Evolutionary conservation across 2,888 invertebrate genomes (phyloP).

Genomic region (Geophilus truncorum): DNA sequence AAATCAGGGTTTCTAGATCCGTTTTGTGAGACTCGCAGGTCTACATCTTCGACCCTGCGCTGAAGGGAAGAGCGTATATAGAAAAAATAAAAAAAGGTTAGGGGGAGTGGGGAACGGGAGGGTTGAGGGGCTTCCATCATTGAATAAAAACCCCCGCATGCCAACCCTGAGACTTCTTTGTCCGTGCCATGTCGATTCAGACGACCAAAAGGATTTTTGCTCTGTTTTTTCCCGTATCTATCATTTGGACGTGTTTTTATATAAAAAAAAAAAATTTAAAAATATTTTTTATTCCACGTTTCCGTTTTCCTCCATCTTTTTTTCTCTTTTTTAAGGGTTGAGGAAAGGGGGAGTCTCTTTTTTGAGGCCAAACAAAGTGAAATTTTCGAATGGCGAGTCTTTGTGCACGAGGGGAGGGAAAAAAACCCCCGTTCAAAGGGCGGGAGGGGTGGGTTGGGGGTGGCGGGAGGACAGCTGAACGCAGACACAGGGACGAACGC

Average conservation of each 20-base stretch:
- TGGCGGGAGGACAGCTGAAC: conserved; percentile 16
- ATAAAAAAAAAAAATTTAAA: too few relatives aligned
- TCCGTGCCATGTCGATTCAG: neutral
- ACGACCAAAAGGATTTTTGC: neutral
- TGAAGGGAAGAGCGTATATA: neutral
- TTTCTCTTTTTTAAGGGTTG: neutral
- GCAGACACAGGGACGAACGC: neutral
- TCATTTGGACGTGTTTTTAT: neutral
- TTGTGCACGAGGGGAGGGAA: conserved; percentile 29
- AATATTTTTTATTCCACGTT: conserved; percentile 17
- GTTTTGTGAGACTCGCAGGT: neutral
- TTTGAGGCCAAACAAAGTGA: conserved; percentile 31
- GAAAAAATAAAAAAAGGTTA: conserved; percentile 38
- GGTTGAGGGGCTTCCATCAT: conserved; percentile 23
- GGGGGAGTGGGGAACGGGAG: conserved; percentile 38
- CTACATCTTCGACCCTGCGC: neutral
- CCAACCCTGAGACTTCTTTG: neutral
- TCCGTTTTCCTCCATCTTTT: neutral
- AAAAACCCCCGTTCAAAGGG: conserved; percentile 27
- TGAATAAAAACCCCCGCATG: conserved; percentile 8
- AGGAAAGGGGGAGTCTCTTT: neutral
- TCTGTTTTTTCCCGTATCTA: neutral
- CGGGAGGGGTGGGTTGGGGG: conserved; percentile 31
- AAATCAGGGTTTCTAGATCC: neutral
- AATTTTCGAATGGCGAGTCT: conserved; percentile 30